A percentile compares a stretch with the other conserved stretches of the same genome.
Conservation (phyloP, 2,888 invertebrate species). For the Dynastes maya region DNA sequence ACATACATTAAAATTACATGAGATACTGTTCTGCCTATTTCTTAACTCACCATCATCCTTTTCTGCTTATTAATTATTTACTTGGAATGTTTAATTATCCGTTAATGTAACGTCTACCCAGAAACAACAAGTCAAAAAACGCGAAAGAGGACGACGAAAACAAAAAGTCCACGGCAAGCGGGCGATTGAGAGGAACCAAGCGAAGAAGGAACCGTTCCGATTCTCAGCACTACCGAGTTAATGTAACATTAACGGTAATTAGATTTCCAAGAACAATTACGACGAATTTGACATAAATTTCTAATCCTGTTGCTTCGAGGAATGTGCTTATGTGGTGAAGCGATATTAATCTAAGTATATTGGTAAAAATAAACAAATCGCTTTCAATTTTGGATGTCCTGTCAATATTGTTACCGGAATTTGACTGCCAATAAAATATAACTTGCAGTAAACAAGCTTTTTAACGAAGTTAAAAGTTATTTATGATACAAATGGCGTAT, state of each 20-base stretch:
- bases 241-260: slow-evolving; percentile 42
- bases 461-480: no score
- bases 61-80: slow-evolving; percentile 39
- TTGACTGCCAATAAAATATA: no score
- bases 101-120: slow-evolving; percentile 40
- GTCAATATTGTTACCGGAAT: no score
- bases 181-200: slow-evolving; percentile 10
- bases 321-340: not conserved
- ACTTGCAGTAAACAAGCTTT: no score
- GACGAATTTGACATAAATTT: slow-evolving; percentile 24
- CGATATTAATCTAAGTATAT: not conserved
- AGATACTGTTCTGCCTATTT: slow-evolving; percentile 4
- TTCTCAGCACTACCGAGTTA: slow-evolving; percentile 22
- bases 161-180: slow-evolving; percentile 24
- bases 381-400: no score
- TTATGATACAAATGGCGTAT: no score
- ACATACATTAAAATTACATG: no score
- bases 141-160: slow-evolving; percentile 8
- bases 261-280: slow-evolving; percentile 40
- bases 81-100: slow-evolving; percentile 43
- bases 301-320: slow-evolving; percentile 6
- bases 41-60: slow-evolving; percentile 15
- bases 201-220: slow-evolving; percentile 4
- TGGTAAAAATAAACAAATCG: not conserved
- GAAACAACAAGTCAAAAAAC: slow-evolving; percentile 40